Percentiles rank a stretch among this genome's conserved stretches.
Conservation (phyloP, 1,140 invertebrate species). For the Danaus melanippus region DNA sequence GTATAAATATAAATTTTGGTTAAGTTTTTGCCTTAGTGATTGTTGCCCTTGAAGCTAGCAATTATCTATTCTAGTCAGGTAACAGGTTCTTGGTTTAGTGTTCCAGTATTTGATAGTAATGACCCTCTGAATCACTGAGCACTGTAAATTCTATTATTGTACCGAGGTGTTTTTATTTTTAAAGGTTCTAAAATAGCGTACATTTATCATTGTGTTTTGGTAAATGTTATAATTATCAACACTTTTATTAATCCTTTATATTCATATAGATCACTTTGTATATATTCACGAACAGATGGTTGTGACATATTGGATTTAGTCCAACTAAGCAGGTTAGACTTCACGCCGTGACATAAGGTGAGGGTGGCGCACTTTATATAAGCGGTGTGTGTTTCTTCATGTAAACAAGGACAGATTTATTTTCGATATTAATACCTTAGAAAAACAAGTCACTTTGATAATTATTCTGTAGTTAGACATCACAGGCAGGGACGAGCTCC, state of each 20-base stretch:
- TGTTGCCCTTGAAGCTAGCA: slow-evolving; percentile 23
- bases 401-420: slow-evolving; percentile 17
- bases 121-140: too few species aligned
- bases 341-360: slow-evolving; percentile 11
- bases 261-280: too few species aligned
- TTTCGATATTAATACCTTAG: slow-evolving; percentile 11
- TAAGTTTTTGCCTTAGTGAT: slow-evolving; percentile 2
- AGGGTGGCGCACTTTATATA: slow-evolving; percentile 14
- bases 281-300: slow-evolving; percentile 2
- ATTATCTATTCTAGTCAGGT: slow-evolving; percentile 18
- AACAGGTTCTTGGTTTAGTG: slow-evolving; percentile 11
- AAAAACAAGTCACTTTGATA: too few species aligned
- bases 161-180: too few species aligned
- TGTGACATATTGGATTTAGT: slow-evolving; percentile 13
- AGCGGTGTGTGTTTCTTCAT: slow-evolving; percentile 11
- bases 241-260: too few species aligned
- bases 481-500: too few species aligned
- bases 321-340: slow-evolving; percentile 19
- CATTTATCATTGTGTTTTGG: too few species aligned
- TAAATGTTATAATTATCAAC: too few species aligned
- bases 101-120: neutral
- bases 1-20: too few species aligned
- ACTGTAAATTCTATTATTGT: too few species aligned
- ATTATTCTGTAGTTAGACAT: too few species aligned
- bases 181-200: too few species aligned